phyloP scores from a whole-genome alignment of 2,888 invertebrate genomes.

The Terebella lapidaria region DNA sequence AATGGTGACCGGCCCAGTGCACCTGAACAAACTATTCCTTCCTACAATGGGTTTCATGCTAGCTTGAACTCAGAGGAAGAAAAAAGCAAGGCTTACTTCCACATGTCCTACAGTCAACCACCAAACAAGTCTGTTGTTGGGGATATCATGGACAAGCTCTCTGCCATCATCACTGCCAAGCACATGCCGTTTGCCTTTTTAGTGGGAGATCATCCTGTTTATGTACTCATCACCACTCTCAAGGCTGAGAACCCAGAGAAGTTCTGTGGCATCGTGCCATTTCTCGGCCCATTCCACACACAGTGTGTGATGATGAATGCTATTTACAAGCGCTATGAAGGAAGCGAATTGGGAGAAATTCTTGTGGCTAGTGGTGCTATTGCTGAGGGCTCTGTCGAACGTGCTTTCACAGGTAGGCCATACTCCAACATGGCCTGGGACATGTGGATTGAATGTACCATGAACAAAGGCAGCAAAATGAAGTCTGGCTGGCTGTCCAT shows the following conservation, averaged over 20 bases:
- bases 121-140: not conserved
- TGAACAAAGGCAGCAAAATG: constrained; percentile 9
- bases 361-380: not conserved
- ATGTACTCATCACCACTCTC: not conserved
- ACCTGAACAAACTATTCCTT: not conserved
- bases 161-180: not conserved
- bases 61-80: not conserved
- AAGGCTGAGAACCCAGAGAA: not conserved
- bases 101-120: not conserved
- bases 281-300: not conserved
- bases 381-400: not conserved
- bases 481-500: constrained; percentile 7
- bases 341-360: constrained; percentile 2
- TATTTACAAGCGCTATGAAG: constrained; percentile 3
- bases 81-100: not conserved
- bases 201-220: not conserved
- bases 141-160: not conserved
- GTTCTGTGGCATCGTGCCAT: not conserved
- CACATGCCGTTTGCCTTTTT: not conserved
- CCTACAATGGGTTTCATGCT: not conserved
- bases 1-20: too few relatives aligned
- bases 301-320: constrained; percentile 7
- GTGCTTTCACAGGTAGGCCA: not conserved
- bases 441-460: constrained; percentile 8
- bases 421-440: constrained; percentile 2